These are phyloP conservation scores for Zele albiditarsus DNA, from an alignment of 2,888 invertebrate species.

Conservation along the genomic window DNA sequence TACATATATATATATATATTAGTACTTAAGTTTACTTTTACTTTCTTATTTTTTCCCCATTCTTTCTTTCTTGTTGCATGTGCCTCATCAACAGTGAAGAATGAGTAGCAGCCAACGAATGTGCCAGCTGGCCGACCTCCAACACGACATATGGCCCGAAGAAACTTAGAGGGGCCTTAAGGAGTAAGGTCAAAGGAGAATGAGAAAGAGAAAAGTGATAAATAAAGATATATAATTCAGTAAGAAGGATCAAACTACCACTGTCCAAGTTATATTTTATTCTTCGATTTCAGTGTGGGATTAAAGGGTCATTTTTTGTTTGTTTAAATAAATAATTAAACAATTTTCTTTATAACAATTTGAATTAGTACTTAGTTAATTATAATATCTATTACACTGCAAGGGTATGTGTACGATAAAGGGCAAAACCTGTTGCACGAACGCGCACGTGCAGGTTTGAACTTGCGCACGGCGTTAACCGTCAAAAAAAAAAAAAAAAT, in stretches of 20 bases:
- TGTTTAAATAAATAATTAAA: no score
- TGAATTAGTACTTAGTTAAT: no score
- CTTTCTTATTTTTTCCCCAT: conserved; percentile 23
- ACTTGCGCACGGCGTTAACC: no score
- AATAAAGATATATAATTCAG: not conserved
- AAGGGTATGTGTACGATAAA: no score
- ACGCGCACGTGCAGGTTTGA: no score
- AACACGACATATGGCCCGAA: conserved; percentile 33
- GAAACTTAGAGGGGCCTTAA: not conserved
- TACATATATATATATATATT: conserved; percentile 25
- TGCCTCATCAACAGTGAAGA: conserved; percentile 40
- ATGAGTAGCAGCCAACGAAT: conserved; percentile 55
- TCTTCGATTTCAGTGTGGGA: not conserved
- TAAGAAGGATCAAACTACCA: not conserved
- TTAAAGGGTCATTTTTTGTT: no score
- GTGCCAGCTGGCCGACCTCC: conserved; percentile 65
- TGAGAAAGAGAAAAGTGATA: conserved; percentile 18
- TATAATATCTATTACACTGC: no score
- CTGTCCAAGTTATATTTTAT: not conserved
- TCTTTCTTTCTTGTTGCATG: conserved; percentile 12
- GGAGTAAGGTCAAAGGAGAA: conserved; percentile 8
- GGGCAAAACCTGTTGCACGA: no score
- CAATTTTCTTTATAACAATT: no score
- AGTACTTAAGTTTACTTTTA: conserved; percentile 32
- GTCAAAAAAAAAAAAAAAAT: no score